These are phyloP conservation scores for Aphodius granarius DNA, from an alignment of 2,888 invertebrate species.

Conservation along the genomic window DNA sequence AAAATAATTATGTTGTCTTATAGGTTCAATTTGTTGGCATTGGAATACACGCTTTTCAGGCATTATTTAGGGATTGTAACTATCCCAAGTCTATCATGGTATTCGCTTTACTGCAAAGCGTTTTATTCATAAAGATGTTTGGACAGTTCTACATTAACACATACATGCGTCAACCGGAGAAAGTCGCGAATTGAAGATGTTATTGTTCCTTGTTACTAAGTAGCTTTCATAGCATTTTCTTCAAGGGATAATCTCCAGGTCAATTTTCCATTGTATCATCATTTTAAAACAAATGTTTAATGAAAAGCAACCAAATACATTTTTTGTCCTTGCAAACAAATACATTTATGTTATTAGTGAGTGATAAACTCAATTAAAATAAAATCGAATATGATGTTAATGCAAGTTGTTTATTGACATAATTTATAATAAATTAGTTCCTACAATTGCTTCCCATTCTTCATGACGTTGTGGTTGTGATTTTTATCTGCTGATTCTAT, in stretches of 20 bases:
- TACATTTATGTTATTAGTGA: no score
- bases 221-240: no score
- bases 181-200: no score
- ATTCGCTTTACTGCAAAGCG: not conserved
- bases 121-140: not conserved
- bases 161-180: no score
- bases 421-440: not conserved
- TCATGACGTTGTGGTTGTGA: not conserved
- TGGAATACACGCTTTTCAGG: conserved; percentile 57
- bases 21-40: conserved; percentile 71
- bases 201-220: no score
- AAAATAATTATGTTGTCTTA: not conserved
- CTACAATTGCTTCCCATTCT: not conserved
- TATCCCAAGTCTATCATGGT: not conserved
- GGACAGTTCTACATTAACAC: not conserved
- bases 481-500: not conserved
- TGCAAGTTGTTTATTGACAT: not conserved
- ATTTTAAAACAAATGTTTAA: no score
- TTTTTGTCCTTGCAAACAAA: no score
- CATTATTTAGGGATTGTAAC: conserved; percentile 10
- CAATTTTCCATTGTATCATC: no score
- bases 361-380: not conserved
- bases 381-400: not conserved
- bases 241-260: no score
- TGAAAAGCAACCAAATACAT: no score